Base-by-base conservation (phyloP, 2,888 invertebrate species). In the Drosophila meridiana region DNA sequence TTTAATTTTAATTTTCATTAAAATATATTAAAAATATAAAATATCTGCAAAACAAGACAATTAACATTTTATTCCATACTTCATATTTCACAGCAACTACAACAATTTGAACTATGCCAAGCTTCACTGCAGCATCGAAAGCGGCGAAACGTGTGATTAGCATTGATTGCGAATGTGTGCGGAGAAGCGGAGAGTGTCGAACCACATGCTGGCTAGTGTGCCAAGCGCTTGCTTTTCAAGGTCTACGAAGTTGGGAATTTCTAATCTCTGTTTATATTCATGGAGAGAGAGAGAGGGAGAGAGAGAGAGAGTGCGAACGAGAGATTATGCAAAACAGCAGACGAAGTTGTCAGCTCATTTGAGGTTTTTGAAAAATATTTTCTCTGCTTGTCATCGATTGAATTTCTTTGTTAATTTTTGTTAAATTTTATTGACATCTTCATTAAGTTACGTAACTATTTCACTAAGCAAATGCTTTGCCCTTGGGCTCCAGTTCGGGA, bases 201-300 rank as follows among this genome's bases (percentile, higher is more conserved):
- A 11, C 38, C 20, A 6, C 38, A 32, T 26, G 56, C 28, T 59
- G 20, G 57, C 43, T 66, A 56, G 42, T 73, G 68, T 69, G 62
- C 32, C 56, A 63, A 60, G 58, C 47, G 71, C 47, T 58, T 26
- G 40, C 3, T 48, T 69, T 69, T 83, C 82, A 83, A 82, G 84
- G 84, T 83, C 78, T 73, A 45, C 43, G 45, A 7, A 1, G 52
- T 3, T 20, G 71, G 76, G 67, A 67, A 76, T 78, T 71, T 66
- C 57, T 60, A 45, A 14, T 40, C 32, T 11, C n/a, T 38, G 26
- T 36, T 45, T 26, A 28, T 58, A 32, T 43, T 5, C 13, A 28
- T 14, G 26, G 8, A 9, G 13, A 64, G 4, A 20, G 34, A 20
- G 28, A 50, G 9, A n/a, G n/a, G 47, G 4, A 38, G 20, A 26